These are phyloP conservation scores for Bubo blakistoni DNA, from an alignment of 2,113 vertebrate genomes.

Conservation along the genomic window DNA sequence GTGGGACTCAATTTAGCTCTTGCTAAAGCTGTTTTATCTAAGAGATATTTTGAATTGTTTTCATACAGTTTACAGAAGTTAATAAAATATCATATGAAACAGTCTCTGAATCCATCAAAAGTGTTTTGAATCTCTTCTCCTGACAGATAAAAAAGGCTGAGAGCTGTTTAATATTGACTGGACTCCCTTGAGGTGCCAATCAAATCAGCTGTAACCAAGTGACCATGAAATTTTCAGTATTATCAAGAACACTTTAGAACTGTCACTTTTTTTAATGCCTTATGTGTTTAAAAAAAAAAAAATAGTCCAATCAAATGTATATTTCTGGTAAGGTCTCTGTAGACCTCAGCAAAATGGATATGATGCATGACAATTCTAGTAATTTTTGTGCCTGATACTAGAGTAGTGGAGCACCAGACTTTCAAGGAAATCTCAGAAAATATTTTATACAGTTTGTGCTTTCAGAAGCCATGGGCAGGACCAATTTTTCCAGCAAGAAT, in stretches of 20 bases:
- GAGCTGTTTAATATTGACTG: conserved; percentile 2
- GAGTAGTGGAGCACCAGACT: neutral
- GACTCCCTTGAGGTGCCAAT: neutral
- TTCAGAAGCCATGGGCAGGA: neutral
- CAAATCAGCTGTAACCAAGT: conserved; percentile 19
- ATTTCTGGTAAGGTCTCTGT: neutral
- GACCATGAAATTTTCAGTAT: conserved; percentile 23
- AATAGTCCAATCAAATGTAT: neutral
- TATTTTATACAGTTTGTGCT: neutral
- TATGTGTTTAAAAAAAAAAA: neutral
- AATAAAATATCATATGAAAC: conserved; percentile 58
- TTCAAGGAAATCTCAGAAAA: neutral
- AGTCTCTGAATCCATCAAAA: conserved; percentile 21
- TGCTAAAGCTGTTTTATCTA: conserved; percentile 42
- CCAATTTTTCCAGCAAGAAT: neutral
- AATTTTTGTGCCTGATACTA: neutral
- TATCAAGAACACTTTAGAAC: neutral
- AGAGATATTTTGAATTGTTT: conserved; percentile 56
- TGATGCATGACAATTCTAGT: neutral
- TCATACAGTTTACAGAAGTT: conserved; percentile 42
- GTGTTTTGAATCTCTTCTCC: conserved; percentile 11
- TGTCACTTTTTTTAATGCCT: neutral
- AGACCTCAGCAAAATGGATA: neutral
- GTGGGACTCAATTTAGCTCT: conserved; percentile 18
- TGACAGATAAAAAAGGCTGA: neutral